phyloP scores from a whole-genome alignment of 2,888 invertebrate species.

The Melinaea menophilus region DNA sequence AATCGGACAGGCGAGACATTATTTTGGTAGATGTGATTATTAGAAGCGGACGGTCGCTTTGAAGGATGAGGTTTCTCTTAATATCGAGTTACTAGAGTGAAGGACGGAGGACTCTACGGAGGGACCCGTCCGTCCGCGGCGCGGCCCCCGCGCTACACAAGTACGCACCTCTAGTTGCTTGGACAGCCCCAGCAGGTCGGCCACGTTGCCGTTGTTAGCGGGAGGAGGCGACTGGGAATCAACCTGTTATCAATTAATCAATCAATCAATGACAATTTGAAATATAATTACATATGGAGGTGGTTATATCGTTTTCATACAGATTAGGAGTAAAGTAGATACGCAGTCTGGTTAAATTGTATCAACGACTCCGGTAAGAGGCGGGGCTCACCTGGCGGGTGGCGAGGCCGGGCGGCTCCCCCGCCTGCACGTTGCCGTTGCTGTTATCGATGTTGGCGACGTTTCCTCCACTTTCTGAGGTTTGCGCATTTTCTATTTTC shows the following conservation, averaged over 20 bases:
- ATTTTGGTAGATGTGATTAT: neutral
- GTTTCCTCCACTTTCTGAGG: conserved; percentile 7
- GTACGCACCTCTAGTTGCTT: conserved; percentile 51
- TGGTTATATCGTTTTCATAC: neutral
- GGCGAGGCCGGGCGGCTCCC: conserved; percentile 50
- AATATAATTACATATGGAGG: conserved; percentile 11
- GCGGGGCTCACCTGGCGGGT: conserved; percentile 46
- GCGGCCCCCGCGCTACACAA: neutral
- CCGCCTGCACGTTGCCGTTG: conserved; percentile 46
- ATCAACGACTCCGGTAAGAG: neutral
- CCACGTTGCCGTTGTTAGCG: conserved; percentile 62
- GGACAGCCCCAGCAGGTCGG: conserved; percentile 60
- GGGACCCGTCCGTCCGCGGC: neutral
- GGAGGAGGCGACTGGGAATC: conserved; percentile 22
- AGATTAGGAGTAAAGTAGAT: neutral
- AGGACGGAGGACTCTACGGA: too few relatives aligned
- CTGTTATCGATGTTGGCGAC: conserved; percentile 45
- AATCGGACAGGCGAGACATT: conserved; percentile 9
- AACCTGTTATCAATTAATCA: neutral
- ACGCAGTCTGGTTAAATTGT: neutral
- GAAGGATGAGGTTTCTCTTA: too few relatives aligned
- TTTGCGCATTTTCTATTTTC: neutral
- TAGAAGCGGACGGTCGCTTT: neutral
- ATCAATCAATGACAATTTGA: neutral
- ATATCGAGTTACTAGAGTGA: too few relatives aligned